Percentiles rank a stretch among this genome's conserved stretches.
Evolutionary conservation across 2,113 vertebrate species (phyloP).

Genomic region (Saimiri boliviensis): DNA sequence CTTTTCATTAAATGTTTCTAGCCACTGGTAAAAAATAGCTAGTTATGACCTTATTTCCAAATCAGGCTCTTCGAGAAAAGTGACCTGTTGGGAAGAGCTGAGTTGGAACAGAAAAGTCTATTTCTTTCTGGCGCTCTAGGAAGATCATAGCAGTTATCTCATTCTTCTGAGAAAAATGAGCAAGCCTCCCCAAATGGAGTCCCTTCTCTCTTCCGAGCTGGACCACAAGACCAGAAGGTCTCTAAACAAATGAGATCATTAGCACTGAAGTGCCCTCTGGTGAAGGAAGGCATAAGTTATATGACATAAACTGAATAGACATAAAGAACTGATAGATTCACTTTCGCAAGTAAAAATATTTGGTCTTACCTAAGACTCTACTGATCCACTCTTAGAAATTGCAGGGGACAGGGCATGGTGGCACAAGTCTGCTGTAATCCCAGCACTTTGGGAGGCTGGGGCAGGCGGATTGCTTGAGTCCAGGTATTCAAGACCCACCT

Average conservation of each 20-base stretch:
- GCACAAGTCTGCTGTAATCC: too few species aligned
- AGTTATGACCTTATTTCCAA: background rate
- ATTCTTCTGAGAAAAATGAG: conserved; percentile 35
- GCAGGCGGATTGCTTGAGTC: too few species aligned
- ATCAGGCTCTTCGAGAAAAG: conserved; percentile 14
- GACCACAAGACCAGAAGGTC: background rate
- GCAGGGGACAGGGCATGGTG: too few species aligned
- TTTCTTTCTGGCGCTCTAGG: background rate
- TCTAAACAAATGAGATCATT: background rate
- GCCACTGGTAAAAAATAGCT: background rate
- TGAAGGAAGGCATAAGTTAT: background rate
- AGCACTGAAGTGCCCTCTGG: background rate
- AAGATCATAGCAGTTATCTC: background rate
- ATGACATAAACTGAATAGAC: background rate
- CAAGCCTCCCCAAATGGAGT: background rate
- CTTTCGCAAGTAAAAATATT: background rate
- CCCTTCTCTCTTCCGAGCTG: background rate
- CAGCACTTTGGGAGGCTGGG: too few species aligned
- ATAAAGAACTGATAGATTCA: background rate
- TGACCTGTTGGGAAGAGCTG: background rate
- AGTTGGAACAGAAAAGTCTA: background rate
- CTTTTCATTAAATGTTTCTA: background rate
- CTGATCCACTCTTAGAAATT: background rate
- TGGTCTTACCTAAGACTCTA: background rate
- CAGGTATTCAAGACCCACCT: too few species aligned